A percentile compares a stretch with the other conserved stretches of the same genome.
These are phyloP conservation scores for Temnothorax ravouxi DNA, from an alignment of 2,888 invertebrate genomes.

Conservation along the genomic window DNA sequence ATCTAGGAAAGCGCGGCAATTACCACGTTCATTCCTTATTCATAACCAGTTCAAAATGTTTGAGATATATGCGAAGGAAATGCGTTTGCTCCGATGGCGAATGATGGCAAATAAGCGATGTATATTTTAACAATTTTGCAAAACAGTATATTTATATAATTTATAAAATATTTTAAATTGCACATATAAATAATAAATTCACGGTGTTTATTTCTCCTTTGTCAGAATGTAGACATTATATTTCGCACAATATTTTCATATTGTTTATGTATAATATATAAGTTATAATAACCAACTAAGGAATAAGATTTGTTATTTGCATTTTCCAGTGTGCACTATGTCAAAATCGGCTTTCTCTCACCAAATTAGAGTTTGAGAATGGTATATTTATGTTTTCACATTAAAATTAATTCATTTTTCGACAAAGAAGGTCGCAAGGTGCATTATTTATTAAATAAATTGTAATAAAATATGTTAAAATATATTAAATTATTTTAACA, in stretches of 20 bases:
- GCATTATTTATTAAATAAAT: not conserved
- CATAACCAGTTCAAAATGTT: not conserved
- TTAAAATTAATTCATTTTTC: not conserved
- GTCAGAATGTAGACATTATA: not conserved
- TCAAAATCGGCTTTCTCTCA: not conserved
- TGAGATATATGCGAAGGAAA: not conserved
- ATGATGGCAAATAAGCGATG: not conserved
- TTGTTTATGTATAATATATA: not conserved
- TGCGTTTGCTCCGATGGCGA: not conserved
- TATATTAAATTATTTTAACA: not conserved
- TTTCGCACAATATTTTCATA: not conserved
- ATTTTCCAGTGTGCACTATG: not conserved
- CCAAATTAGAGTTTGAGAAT: not conserved
- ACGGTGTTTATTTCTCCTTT: not conserved
- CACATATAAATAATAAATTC: not conserved
- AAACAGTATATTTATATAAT: not conserved
- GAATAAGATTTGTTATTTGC: not conserved
- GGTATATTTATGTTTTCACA: not conserved
- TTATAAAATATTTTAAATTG: not conserved
- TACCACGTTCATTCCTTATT: conserved; percentile 2
- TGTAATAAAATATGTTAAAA: conserved; percentile 7
- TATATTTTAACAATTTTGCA: not conserved
- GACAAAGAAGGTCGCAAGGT: not conserved
- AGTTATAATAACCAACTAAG: not conserved
- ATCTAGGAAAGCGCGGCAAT: not conserved